A percentile compares a stretch with the other conserved stretches of the same genome.
These are phyloP conservation scores for Charadrius vociferus DNA, from an alignment of 2,113 vertebrate species.

Conservation along the genomic window DNA sequence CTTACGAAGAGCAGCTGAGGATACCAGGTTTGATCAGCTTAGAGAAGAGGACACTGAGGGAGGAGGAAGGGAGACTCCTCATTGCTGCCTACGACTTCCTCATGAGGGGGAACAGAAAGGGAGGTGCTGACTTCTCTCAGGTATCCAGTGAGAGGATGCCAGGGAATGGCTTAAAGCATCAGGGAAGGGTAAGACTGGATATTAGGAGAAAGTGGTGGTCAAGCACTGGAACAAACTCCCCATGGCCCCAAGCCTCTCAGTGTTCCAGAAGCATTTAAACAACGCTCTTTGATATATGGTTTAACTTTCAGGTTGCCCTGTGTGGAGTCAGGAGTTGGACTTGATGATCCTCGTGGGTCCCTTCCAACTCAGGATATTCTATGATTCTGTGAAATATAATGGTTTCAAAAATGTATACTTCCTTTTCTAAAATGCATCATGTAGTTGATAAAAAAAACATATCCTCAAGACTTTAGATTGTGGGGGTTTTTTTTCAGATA, in stretches of 20 bases:
- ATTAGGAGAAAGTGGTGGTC: background rate
- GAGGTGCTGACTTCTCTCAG: background rate
- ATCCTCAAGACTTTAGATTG: background rate
- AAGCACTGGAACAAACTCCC: background rate
- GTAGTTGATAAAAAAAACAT: background rate
- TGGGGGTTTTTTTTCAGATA: background rate
- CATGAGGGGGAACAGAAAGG: fast-evolving
- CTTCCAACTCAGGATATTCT: background rate
- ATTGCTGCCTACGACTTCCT: background rate
- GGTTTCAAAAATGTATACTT: background rate
- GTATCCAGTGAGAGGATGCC: fast-evolving
- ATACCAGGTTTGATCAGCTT: background rate
- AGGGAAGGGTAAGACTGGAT: background rate
- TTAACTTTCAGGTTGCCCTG: background rate
- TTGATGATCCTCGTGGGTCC: fast-evolving
- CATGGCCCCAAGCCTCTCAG: background rate
- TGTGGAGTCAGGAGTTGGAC: background rate
- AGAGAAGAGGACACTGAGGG: background rate
- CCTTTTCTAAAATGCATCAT: background rate
- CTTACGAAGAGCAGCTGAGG: background rate
- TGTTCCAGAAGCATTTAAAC: background rate
- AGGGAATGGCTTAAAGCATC: background rate
- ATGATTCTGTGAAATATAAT: background rate
- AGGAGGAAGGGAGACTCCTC: background rate
- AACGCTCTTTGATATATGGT: background rate